Percentiles rank a stretch among this genome's conserved stretches.
These are phyloP conservation scores for Matsumyia berberina DNA, from an alignment of 2,888 invertebrate species.

Conservation along the genomic window DNA sequence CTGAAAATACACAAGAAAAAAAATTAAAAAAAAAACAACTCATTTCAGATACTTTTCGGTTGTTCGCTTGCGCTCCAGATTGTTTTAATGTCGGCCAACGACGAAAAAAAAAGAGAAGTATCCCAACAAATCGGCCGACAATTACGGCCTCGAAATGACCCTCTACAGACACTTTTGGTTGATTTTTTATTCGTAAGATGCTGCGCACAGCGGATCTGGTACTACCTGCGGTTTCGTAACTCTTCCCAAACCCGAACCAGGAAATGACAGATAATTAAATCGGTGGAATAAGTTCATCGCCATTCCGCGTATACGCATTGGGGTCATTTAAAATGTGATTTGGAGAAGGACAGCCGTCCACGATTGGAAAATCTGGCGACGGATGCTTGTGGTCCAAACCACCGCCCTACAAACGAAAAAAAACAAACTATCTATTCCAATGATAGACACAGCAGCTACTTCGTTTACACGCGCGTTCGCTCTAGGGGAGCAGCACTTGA, in stretches of 20 bases:
- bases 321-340: conserved; percentile 75
- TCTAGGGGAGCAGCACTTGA: conserved; percentile 63
- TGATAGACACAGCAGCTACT: conserved; percentile 66
- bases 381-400: conserved; percentile 69
- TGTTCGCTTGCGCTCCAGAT: conserved; percentile 64
- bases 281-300: conserved; percentile 79
- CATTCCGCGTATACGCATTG: conserved; percentile 67
- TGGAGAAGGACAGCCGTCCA: conserved; percentile 51
- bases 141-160: conserved; percentile 60
- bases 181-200: conserved; percentile 43
- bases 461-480: conserved; percentile 63
- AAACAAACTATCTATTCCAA: conserved; percentile 40
- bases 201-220: conserved; percentile 21
- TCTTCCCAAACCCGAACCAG: conserved; percentile 79
- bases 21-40: conserved; percentile 26
- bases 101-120: conserved; percentile 12
- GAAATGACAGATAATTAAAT: conserved; percentile 84
- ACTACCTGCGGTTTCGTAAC: conserved; percentile 49
- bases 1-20: conserved; percentile 86
- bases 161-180: conserved; percentile 63
- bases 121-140: conserved; percentile 54
- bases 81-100: conserved; percentile 70
- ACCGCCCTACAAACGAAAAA: conserved; percentile 12
- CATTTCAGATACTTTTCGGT: conserved; percentile 40
- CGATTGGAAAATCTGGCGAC: conserved; percentile 65